phyloP scores from a whole-genome alignment of 2,113 vertebrate genomes.

The Lutjanus erythropterus region DNA sequence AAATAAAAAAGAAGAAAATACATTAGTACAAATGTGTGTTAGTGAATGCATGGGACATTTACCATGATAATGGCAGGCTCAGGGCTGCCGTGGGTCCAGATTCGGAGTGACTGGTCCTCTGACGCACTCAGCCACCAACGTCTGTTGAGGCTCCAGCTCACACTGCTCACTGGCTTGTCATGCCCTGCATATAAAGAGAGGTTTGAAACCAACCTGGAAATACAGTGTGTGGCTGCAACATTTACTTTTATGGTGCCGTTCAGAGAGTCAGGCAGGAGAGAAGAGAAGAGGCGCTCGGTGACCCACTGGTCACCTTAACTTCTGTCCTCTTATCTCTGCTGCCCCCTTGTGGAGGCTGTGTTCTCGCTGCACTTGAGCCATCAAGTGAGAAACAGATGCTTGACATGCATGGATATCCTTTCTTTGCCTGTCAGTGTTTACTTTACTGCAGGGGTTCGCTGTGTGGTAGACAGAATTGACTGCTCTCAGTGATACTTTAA shows the following conservation, averaged over 20 bases:
- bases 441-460: neutral
- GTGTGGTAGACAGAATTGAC: neutral
- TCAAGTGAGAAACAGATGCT: slow-evolving; percentile 10
- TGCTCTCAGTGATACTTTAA: neutral
- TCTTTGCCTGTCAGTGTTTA: neutral
- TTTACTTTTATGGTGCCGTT: slow-evolving; percentile 63
- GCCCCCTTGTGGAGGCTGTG: slow-evolving; percentile 73
- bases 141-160: slow-evolving; percentile 90
- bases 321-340: slow-evolving; percentile 71
- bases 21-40: neutral
- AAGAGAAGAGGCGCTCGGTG: slow-evolving; percentile 33
- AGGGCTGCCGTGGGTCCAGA: slow-evolving; percentile 85
- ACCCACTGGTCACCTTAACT: slow-evolving; percentile 48
- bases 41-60: slow-evolving; percentile 52
- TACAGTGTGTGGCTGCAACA: slow-evolving; percentile 38
- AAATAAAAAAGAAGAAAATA: neutral
- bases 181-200: slow-evolving; percentile 84
- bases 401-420: neutral
- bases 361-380: neutral
- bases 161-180: slow-evolving; percentile 85
- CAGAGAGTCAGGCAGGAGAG: slow-evolving; percentile 29
- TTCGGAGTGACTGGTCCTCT: slow-evolving; percentile 85
- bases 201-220: slow-evolving; percentile 32
- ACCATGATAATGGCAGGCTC: slow-evolving; percentile 87
- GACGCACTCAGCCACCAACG: slow-evolving; percentile 88